Percentiles rank a stretch among this genome's conserved stretches.
phyloP scores from a whole-genome alignment of 2,888 invertebrate genomes.

The Hypolimnas misippus region DNA sequence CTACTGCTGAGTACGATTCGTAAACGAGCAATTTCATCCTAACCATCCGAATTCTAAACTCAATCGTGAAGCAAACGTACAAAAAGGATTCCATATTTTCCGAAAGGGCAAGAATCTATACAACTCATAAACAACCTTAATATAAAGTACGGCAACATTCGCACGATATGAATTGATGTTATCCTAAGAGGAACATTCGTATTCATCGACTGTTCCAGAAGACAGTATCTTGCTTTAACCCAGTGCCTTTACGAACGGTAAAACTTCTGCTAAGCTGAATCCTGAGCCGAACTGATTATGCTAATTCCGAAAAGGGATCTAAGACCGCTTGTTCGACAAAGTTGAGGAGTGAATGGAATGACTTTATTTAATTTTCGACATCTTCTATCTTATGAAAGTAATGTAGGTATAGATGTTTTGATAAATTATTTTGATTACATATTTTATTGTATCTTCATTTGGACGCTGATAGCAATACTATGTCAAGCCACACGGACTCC shows the following conservation, averaged over 20 bases:
- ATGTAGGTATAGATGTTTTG: neutral
- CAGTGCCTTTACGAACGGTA: conserved; percentile 31
- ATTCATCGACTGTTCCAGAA: conserved; percentile 15
- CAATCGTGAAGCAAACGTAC: neutral
- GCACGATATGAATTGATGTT: conserved; percentile 7
- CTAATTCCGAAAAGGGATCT: conserved; percentile 36
- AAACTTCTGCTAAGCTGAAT: conserved; percentile 34
- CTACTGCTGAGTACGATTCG: neutral
- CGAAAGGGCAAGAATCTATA: neutral
- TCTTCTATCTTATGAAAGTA: conserved; percentile 1
- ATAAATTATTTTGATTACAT: no score
- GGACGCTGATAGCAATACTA: no score
- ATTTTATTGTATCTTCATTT: no score
- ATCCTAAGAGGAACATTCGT: conserved; percentile 1
- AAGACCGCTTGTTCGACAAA: conserved; percentile 30
- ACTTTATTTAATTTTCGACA: conserved; percentile 33
- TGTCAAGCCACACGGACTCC: no score
- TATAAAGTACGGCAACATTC: neutral
- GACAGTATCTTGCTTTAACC: conserved; percentile 26
- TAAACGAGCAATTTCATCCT: neutral
- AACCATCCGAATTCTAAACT: neutral
- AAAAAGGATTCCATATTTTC: neutral
- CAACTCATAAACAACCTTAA: neutral
- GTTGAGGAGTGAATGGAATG: conserved; percentile 32
- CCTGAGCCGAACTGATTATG: conserved; percentile 36